Evolutionary conservation across 2,113 vertebrate genomes (phyloP).

Genomic region (Pseudorectes ferrugineus): DNA sequence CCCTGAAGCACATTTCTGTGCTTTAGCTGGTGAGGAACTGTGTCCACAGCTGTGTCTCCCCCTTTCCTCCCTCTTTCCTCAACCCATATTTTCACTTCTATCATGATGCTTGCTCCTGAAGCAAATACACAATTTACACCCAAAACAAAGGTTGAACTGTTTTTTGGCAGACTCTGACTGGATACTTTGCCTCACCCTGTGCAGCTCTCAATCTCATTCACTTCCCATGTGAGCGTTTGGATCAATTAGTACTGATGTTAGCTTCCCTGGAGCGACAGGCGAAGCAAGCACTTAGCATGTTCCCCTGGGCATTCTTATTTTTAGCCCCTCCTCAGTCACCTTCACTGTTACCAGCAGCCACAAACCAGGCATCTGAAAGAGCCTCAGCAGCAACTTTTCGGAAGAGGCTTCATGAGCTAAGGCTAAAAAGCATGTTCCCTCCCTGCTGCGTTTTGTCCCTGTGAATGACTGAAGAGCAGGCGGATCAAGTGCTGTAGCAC

Average conservation of each 20-base stretch:
- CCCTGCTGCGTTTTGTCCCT: neutral
- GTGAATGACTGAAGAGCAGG: neutral
- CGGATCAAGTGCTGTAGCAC: neutral
- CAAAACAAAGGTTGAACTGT: neutral
- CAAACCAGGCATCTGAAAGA: neutral
- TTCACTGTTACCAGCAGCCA: neutral
- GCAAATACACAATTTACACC: neutral
- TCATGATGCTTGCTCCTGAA: neutral
- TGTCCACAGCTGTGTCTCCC: neutral
- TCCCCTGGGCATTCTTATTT: constrained; percentile 3
- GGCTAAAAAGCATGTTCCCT: neutral
- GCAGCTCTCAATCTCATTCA: neutral
- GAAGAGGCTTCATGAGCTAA: neutral
- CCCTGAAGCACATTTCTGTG: neutral
- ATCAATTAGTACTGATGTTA: constrained; percentile 26
- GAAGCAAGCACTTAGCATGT: neutral
- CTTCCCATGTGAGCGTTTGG: neutral
- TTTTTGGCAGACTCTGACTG: neutral
- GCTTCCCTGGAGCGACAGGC: neutral
- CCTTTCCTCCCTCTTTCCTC: neutral
- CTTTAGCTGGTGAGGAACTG: neutral
- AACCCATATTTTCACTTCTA: neutral
- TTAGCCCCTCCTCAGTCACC: constrained; percentile 36
- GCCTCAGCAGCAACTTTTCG: neutral
- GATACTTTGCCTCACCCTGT: neutral